These are phyloP conservation scores for Scolanthus callimorphus DNA, from an alignment of 92 coral and sea anemone species.

Conservation along the genomic window DNA sequence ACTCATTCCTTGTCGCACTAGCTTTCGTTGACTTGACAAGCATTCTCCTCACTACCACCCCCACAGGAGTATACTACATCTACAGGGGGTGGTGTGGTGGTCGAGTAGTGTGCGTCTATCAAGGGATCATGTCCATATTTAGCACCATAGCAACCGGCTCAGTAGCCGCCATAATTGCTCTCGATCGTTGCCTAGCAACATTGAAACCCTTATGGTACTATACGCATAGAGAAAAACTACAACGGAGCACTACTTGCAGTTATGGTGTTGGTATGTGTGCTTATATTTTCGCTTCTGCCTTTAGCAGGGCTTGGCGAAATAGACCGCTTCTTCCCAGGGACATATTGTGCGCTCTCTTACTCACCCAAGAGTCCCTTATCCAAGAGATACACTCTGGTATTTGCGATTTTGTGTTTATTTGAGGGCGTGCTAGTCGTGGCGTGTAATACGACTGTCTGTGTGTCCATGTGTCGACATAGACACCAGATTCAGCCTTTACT, in stretches of 20 bases:
- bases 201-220: constrained; percentile 11
- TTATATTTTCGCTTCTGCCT: constrained; percentile 10
- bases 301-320: constrained; percentile 7
- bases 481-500: not conserved
- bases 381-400: not conserved
- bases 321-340: not conserved
- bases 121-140: constrained; percentile 7
- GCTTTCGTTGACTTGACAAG: constrained; percentile 8
- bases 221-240: not conserved
- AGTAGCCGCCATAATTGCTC: constrained; percentile 6
- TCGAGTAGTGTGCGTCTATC: constrained; percentile 1
- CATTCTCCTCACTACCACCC: constrained; percentile 2
- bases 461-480: constrained; percentile 2
- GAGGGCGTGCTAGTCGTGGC: constrained; percentile 1
- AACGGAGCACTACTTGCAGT: not conserved
- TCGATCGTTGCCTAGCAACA: constrained; percentile 4
- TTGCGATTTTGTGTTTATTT: constrained; percentile 5
- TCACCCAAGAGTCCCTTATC: not conserved
- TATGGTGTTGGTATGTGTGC: not conserved
- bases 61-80: not conserved
- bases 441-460: constrained; percentile 10
- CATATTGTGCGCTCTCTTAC: constrained; percentile 8
- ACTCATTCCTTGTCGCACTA: constrained; percentile 4
- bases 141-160: constrained; percentile 6
- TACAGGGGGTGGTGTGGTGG: constrained; percentile 10